Conservation (phyloP, 2,113 vertebrate genomes). For the Pungitius pungitius region DNA sequence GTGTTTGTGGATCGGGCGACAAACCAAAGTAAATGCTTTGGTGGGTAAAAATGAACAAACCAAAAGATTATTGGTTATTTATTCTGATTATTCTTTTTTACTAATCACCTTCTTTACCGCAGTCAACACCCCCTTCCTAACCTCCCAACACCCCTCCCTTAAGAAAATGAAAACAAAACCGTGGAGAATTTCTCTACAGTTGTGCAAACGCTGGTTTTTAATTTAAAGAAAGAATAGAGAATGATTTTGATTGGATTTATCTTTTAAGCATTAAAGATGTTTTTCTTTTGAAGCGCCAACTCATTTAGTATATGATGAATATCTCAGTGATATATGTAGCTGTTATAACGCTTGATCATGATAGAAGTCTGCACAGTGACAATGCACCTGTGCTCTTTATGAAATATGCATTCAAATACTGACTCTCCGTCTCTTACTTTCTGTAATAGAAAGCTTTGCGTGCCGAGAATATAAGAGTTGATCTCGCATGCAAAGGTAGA, state of each 20-base stretch:
- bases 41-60: slow-evolving; percentile 99
- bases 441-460: slow-evolving; percentile 22
- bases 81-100: slow-evolving; percentile 89
- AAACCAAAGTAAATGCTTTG: slow-evolving; percentile 99
- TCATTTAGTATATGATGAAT: slow-evolving; percentile 21
- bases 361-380: slow-evolving; percentile 6
- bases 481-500: slow-evolving; percentile 29
- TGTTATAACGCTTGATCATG: neutral
- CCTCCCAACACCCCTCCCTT: slow-evolving; percentile 45
- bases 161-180: slow-evolving; percentile 38
- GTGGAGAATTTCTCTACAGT: slow-evolving; percentile 45
- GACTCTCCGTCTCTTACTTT: slow-evolving; percentile 18
- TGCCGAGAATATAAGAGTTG: slow-evolving; percentile 14
- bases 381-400: slow-evolving; percentile 13
- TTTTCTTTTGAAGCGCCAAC: slow-evolving; percentile 21
- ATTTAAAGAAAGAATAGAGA: slow-evolving; percentile 31
- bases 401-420: slow-evolving; percentile 22
- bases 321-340: neutral
- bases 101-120: slow-evolving; percentile 81
- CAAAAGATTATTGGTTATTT: slow-evolving; percentile 90
- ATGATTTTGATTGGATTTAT: slow-evolving; percentile 23
- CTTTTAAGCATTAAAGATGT: slow-evolving; percentile 33
- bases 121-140: slow-evolving; percentile 57
- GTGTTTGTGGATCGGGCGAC: slow-evolving; percentile 99
- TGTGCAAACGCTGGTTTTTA: slow-evolving; percentile 50